A percentile compares a stretch with the other conserved stretches of the same genome.
Conservation (phyloP, 2,888 invertebrate species). For the Balanococcus diminutus region DNA sequence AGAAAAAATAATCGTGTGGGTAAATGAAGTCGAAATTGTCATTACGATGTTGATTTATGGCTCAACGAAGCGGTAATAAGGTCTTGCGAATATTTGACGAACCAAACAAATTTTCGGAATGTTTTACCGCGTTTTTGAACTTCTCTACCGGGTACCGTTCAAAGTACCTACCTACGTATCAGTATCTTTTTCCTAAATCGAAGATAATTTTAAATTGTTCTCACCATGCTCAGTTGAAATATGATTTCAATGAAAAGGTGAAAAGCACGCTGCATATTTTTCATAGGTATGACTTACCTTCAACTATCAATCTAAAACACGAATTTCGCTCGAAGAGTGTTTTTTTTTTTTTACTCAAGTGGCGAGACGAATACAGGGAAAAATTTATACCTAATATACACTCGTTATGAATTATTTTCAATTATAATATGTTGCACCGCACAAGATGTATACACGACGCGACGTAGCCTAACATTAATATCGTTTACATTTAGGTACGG, state of each 20-base stretch:
- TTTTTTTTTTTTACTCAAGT: no score
- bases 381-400: neutral
- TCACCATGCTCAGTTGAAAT: no score
- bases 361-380: no score
- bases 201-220: neutral
- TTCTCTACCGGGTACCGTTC: neutral
- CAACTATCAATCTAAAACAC: no score
- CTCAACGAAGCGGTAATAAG: neutral
- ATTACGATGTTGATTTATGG: neutral
- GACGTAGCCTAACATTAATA: conserved; percentile 25
- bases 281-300: no score
- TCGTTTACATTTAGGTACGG: neutral
- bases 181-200: neutral
- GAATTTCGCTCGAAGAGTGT: no score
- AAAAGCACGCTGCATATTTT: no score
- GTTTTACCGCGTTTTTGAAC: neutral
- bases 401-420: conserved; percentile 15
- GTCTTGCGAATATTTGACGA: neutral
- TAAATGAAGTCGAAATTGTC: neutral
- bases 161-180: neutral
- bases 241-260: no score
- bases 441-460: neutral
- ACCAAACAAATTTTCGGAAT: neutral
- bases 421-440: conserved; percentile 7
- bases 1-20: neutral